These are phyloP conservation scores for Eriocheir sinensis DNA, from an alignment of 1,140 invertebrate species.

Conservation along the genomic window DNA sequence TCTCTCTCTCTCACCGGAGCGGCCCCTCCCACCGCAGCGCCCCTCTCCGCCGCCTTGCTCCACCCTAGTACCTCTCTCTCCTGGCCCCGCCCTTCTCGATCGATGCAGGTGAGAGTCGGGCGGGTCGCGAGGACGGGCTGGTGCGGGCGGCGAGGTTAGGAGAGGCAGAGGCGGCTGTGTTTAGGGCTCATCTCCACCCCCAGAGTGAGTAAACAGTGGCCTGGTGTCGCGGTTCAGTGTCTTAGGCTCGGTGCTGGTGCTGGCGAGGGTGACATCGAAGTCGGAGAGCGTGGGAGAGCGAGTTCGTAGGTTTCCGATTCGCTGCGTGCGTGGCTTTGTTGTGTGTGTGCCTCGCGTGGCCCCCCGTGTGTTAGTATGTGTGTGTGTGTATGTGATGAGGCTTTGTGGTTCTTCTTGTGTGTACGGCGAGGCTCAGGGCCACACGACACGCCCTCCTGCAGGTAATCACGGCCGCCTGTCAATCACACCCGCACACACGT, in stretches of 20 bases:
- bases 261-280: background rate
- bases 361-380: no score
- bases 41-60: conserved; percentile 54
- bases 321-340: background rate
- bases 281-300: background rate
- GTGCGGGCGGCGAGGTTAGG: background rate
- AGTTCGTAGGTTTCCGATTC: no score
- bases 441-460: background rate
- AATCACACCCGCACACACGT: background rate
- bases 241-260: background rate
- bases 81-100: conserved; percentile 57
- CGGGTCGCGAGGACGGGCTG: conserved; percentile 18
- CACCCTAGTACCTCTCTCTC: conserved; percentile 52
- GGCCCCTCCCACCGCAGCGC: conserved; percentile 33
- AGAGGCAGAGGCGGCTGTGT: background rate
- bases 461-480: background rate
- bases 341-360: background rate
- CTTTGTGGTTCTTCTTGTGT: background rate
- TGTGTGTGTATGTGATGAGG: background rate
- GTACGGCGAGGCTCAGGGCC: background rate
- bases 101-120: conserved; percentile 70
- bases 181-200: background rate
- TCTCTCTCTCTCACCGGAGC: conserved; percentile 47
- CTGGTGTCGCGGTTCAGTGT: background rate
- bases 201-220: conserved; percentile 8